phyloP scores from a whole-genome alignment of 2,797 vertebrate genomes.

The Streptopelia turtur region DNA sequence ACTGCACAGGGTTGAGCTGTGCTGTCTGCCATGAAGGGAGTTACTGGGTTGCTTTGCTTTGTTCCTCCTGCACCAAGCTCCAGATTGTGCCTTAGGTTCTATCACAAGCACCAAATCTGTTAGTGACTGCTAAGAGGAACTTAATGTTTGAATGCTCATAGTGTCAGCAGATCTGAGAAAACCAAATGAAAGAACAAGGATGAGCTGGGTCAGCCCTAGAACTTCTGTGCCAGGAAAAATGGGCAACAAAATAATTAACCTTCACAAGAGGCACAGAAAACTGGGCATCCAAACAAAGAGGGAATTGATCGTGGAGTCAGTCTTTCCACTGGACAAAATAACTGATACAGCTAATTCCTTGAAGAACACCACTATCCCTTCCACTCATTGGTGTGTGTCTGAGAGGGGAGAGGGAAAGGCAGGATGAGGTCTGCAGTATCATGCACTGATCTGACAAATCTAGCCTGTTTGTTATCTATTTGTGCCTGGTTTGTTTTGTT shows the following conservation, averaged over 20 bases:
- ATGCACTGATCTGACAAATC: not conserved
- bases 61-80: not conserved
- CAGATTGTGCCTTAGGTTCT: not conserved
- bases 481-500: not conserved
- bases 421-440: not conserved
- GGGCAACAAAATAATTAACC: not conserved
- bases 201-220: not conserved
- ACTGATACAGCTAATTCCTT: not conserved
- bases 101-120: not conserved
- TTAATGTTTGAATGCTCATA: not conserved
- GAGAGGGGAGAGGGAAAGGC: not conserved
- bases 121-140: not conserved
- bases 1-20: not conserved
- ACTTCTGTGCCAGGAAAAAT: not conserved
- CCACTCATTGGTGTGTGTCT: not conserved
- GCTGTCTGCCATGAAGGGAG: rapidly evolving
- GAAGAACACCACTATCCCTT: not conserved
- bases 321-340: not conserved
- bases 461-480: not conserved
- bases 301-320: not conserved
- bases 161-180: not conserved
- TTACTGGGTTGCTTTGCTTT: rapidly evolving
- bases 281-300: not conserved
- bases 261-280: not conserved
- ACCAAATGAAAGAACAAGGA: not conserved